Evolutionary conservation across 1,140 invertebrate species (phyloP).

Genomic region (Geopemphigus sp.): DNA sequence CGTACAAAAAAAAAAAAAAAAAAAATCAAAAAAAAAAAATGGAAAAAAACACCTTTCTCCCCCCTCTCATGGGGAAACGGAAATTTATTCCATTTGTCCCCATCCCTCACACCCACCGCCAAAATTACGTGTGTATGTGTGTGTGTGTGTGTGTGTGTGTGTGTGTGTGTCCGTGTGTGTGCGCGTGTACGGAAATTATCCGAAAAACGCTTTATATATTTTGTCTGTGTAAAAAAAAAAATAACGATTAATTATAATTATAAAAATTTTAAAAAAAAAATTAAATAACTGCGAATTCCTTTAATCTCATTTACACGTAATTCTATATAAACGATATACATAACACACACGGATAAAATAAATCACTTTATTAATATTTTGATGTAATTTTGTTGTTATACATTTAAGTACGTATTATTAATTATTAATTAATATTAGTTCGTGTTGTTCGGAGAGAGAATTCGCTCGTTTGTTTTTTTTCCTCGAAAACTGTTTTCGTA

Average conservation of each 20-base stretch:
- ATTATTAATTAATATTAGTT: conserved; percentile 38
- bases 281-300: conserved; percentile 29
- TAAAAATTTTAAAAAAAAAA: conserved; percentile 16
- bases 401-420: conserved; percentile 41
- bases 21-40: too few species aligned
- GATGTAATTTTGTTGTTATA: conserved; percentile 44
- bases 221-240: conserved; percentile 34
- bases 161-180: not conserved
- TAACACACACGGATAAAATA: conserved; percentile 28
- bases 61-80: too few species aligned
- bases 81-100: not conserved
- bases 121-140: not conserved
- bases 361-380: conserved; percentile 37
- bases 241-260: not conserved
- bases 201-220: conserved; percentile 13
- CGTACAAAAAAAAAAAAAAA: too few species aligned
- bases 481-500: conserved; percentile 1
- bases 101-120: not conserved
- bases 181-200: not conserved
- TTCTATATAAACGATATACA: not conserved
- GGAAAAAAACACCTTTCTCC: not conserved
- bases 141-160: not conserved
- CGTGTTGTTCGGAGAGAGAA: conserved; percentile 41
- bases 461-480: conserved; percentile 20
- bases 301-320: conserved; percentile 44